phyloP scores from a whole-genome alignment of 2,797 vertebrate species.

The Rallus crepitans region DNA sequence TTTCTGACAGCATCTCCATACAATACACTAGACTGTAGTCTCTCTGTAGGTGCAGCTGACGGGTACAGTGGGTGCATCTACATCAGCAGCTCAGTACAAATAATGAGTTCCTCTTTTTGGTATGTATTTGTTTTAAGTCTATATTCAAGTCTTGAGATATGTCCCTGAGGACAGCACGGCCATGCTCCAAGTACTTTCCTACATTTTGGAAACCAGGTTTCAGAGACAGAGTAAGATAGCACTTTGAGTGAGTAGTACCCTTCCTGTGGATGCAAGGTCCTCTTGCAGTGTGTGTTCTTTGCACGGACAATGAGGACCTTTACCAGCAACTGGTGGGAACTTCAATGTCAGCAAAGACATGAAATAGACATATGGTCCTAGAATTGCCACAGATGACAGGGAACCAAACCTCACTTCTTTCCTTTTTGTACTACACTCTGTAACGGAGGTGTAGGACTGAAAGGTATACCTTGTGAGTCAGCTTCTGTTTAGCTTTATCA shows the following conservation, averaged over 20 bases:
- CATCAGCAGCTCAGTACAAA: not conserved
- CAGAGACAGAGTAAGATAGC: not conserved
- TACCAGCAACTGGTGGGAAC: not conserved
- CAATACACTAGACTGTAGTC: not conserved
- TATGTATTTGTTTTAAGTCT: not conserved
- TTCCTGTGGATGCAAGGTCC: not conserved
- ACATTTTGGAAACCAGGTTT: not conserved
- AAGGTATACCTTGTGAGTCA: not conserved
- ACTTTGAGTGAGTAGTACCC: not conserved
- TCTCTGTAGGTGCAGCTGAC: not conserved
- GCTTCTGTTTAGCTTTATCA: not conserved
- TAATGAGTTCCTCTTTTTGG: not conserved
- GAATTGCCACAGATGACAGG: not conserved
- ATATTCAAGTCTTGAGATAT: not conserved
- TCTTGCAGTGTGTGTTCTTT: not conserved
- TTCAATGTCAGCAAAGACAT: not conserved
- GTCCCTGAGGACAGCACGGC: not conserved
- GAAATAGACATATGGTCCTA: not conserved
- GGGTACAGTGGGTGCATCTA: not conserved
- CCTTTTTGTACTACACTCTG: not conserved
- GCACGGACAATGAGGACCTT: not conserved
- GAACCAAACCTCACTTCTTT: not conserved
- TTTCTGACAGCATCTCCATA: not conserved
- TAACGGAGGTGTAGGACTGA: not conserved
- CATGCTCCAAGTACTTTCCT: not conserved